Base-by-base conservation (phyloP, 2,888 invertebrate genomes). In the Achlya flavicornis region DNA sequence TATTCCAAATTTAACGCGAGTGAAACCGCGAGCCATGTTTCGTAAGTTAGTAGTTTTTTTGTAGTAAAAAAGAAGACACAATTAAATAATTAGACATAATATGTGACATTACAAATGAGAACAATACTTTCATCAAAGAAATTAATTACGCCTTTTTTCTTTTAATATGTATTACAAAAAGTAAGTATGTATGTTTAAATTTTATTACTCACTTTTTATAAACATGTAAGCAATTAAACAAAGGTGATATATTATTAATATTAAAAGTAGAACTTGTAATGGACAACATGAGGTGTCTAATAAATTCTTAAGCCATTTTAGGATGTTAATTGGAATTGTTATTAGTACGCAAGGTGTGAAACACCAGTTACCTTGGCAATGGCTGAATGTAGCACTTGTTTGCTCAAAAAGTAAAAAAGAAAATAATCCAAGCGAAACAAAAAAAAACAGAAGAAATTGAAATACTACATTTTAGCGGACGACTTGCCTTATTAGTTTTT, bases 311-410 rank as follows among this genome's bases (percentile, higher is more conserved):
- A 74, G 63, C 62, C 79, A 65, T 57, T 57, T 67, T 67, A 14
- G 58, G 59, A 71, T 78, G 77, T 79, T 85, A 87, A 88, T 88
- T 84, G 83, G 80, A 73, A 74, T 75, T 77, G 79, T 84, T 87
- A 85, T 83, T 83, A 85, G 79, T 72, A 66, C 74, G 86, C 88
- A 89, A 89, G 88, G 89, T 89, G 89, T 87, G 80, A 86, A 83
- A 74, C 80, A 73, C 75, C 73, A 78, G 72, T 72, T 72, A 67
- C 68, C 63, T 71, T 63, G 62, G 64, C 64, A 66, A 65, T 65
- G 61, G 62, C 35, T 61, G 57, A 63, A 70, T 64, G 71, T 68
- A 74, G 75, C 69, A 71, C 68, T 75, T 65, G 63, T 71, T 65
- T 62, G 62, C 43, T 32, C 57, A 61, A 66, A 26, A 73, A 71